Base-by-base conservation (phyloP, 37 sponge, comb jelly and placozoan species). In the Chondrilla cf. caribensis region DNA sequence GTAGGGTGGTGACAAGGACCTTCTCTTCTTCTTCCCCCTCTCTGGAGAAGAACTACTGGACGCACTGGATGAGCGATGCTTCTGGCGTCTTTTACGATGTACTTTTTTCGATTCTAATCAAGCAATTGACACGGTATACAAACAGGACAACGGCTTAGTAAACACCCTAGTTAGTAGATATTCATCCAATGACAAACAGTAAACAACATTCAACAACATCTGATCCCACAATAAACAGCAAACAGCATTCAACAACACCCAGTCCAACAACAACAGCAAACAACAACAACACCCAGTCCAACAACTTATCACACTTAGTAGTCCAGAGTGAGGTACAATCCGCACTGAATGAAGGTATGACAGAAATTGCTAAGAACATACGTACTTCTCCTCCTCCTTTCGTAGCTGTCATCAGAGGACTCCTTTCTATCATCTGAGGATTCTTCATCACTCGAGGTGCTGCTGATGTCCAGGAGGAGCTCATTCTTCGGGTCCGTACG, bases 361-460 rank as follows among this genome's bases (percentile, higher is more conserved):
- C n/a, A n/a, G n/a, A n/a, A n/a, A n/a, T n/a, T n/a, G n/a, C n/a
- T n/a, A n/a, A n/a, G n/a, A n/a, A n/a, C n/a, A n/a, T n/a, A n/a
- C n/a, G n/a, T n/a, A n/a, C n/a, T n/a, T n/a, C 76, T 51, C 33
- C 57, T 84, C 41, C 40, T 55, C 57, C 43, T 73, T 9, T 75
- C 62, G 68, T 39, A 18, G 32, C 83, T 79, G 32, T 57, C 77
- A 24, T 81, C 85, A 79, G 55, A 39, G 57, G 58, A 29, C 9
- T 81, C 58, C 22, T 71, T 51, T 14, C 80, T 70, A 9, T 57
- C 67, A 25, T 82, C 73, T n/a, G 84, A 82, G 22, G 77, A 77
- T 25, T 81, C 82, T 24, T 87, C 90, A 33, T 93, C 93, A 57
- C 95, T 94, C 7, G 91, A 90, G 29, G 95, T 94, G 77, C 95